Percentiles rank a stretch among this genome's conserved stretches.
Evolutionary conservation across 2,888 invertebrate genomes (phyloP).

Genomic region (Hemicrepidius hirtus): DNA sequence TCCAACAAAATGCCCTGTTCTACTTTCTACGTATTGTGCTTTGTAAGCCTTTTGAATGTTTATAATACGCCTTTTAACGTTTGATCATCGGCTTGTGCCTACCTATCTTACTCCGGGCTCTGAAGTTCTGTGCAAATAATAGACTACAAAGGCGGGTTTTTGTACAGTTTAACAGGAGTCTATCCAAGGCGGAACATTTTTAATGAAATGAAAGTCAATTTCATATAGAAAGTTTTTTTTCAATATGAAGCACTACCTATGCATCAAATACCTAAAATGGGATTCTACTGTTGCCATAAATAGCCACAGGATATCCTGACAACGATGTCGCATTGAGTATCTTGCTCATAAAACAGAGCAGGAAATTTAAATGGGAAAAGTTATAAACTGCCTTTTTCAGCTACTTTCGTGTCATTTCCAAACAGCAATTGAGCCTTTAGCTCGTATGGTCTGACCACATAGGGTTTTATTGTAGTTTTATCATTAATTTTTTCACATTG

Average conservation of each 20-base stretch:
- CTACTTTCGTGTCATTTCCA: not conserved
- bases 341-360: constrained; percentile 6
- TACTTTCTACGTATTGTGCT: constrained; percentile 11
- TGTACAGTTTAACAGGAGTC: no score
- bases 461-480: no score
- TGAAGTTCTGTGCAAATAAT: no score
- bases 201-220: no score
- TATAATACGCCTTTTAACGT: not conserved
- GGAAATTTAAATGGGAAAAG: constrained; percentile 14
- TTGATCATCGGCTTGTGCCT: not conserved
- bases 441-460: not conserved
- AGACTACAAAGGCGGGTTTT: no score
- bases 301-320: not conserved
- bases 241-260: not conserved
- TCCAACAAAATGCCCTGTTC: constrained; percentile 21
- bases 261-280: not conserved
- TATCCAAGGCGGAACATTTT: no score
- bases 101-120: no score
- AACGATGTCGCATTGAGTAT: not conserved
- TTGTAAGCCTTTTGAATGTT: constrained; percentile 16
- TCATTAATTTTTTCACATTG: no score
- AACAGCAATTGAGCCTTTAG: not conserved
- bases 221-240: no score
- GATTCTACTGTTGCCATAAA: not conserved
- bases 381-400: constrained; percentile 9